Conservation (phyloP, 2,888 invertebrate genomes). For the Coremacera marginata region DNA sequence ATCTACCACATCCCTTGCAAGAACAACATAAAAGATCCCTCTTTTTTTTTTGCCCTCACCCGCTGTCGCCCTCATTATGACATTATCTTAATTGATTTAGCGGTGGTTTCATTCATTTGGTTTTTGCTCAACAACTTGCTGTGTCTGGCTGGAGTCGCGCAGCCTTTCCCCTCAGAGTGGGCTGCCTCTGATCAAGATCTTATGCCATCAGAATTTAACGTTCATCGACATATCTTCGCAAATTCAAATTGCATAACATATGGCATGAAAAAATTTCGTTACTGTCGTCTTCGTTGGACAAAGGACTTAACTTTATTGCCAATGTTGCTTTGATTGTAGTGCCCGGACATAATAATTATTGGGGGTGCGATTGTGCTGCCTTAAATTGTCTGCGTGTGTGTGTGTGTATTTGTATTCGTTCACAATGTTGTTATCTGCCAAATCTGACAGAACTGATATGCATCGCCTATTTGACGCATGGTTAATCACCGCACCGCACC, state of each 20-base stretch:
- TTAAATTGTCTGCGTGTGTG: not conserved
- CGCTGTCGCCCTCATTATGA: not conserved
- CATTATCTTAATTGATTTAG: conserved; percentile 12
- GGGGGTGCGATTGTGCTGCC: not conserved
- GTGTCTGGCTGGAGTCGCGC: not conserved
- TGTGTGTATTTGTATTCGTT: not conserved
- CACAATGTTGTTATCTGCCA: conserved; percentile 11
- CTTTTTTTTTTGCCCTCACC: not conserved
- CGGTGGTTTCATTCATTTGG: not conserved
- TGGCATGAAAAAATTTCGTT: conserved; percentile 44
- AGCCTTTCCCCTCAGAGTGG: not conserved
- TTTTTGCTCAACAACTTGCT: not conserved
- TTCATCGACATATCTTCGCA: conserved; percentile 4
- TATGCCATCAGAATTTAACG: not conserved
- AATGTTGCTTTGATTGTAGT: not conserved
- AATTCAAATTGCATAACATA: conserved; percentile 48
- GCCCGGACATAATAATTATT: not conserved
- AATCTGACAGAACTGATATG: conserved; percentile 19
- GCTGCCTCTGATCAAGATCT: not conserved
- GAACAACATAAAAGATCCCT: not conserved
- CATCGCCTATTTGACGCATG: conserved; percentile 30
- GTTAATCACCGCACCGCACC: not conserved
- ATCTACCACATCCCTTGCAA: too few relatives aligned
- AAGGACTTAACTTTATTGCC: conserved; percentile 1
- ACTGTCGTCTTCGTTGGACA: not conserved